Percentiles rank a stretch among this genome's conserved stretches.
These are phyloP conservation scores for Pseudomyrmex flavicornis DNA, from an alignment of 1,140 invertebrate species.

Conservation along the genomic window DNA sequence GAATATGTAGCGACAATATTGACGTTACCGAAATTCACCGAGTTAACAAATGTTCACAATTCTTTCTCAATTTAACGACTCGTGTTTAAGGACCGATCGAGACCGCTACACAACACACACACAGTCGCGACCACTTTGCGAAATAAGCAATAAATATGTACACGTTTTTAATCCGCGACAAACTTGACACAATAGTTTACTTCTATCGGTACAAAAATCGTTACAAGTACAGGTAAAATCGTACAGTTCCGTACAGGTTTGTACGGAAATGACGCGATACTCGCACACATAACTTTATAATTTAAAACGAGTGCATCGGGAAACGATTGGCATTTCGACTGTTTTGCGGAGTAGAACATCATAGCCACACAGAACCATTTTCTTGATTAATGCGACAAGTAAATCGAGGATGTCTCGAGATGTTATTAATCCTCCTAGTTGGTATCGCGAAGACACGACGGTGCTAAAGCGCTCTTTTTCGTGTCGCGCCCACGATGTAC, in stretches of 20 bases:
- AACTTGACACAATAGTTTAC: conserved; percentile 56
- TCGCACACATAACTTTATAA: conserved; percentile 23
- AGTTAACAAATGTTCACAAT: conserved; percentile 52
- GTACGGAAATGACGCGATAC: conserved; percentile 40
- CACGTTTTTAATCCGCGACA: conserved; percentile 52
- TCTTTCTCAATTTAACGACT: conserved; percentile 48
- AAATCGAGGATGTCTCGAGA: conserved; percentile 12
- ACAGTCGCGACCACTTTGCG: conserved; percentile 44
- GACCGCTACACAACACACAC: not conserved
- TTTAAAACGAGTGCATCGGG: conserved; percentile 40
- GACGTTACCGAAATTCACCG: conserved; percentile 38
- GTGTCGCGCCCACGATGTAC: not conserved
- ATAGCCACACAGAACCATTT: too few species aligned
- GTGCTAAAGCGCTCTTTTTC: not conserved
- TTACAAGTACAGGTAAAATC: not conserved
- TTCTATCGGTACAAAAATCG: conserved; percentile 37
- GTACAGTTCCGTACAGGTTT: not conserved
- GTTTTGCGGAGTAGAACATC: conserved; percentile 11
- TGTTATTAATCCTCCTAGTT: not conserved
- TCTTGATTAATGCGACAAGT: conserved; percentile 46
- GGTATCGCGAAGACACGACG: not conserved
- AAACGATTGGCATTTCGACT: conserved; percentile 1
- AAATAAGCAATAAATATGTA: conserved; percentile 58
- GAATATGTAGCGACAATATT: conserved; percentile 1
- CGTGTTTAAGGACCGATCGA: conserved; percentile 41